Evolutionary conservation across 2,888 invertebrate genomes (phyloP).

Genomic region (Ashinkailepas kermadecensis): DNA sequence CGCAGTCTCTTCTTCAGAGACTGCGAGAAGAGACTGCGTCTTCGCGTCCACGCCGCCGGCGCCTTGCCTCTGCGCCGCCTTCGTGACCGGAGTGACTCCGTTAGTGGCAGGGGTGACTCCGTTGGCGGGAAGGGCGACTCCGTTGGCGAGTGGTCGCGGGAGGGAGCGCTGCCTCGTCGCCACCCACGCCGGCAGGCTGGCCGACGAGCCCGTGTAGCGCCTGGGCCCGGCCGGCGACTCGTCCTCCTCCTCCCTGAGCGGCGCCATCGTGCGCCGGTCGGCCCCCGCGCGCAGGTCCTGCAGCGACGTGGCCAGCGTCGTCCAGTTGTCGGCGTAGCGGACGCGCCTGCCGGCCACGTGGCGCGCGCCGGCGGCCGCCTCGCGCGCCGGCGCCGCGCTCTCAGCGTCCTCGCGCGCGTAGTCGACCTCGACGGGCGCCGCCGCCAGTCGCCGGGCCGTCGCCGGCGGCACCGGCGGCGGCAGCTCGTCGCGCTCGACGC

Average conservation of each 20-base stretch:
- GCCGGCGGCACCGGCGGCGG: not conserved
- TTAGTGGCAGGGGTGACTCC: too few relatives aligned
- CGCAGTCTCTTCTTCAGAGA: too few relatives aligned
- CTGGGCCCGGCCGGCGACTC: not conserved
- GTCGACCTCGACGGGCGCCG: not conserved
- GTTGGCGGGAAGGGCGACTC: too few relatives aligned
- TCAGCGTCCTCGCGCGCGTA: not conserved
- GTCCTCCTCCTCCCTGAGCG: not conserved
- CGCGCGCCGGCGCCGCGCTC: not conserved
- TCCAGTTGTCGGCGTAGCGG: not conserved
- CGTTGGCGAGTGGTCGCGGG: too few relatives aligned
- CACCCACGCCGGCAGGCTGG: not conserved
- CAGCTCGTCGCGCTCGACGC: not conserved
- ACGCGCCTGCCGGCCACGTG: not conserved
- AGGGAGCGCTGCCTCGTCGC: too few relatives aligned
- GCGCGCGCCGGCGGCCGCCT: not conserved
- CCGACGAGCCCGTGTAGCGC: not conserved
- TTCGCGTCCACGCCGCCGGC: too few relatives aligned
- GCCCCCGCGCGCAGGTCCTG: not conserved
- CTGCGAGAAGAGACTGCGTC: too few relatives aligned
- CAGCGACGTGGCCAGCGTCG: not conserved
- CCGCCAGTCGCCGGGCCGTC: too few relatives aligned
- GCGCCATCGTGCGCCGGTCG: not conserved
- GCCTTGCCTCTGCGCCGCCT: too few relatives aligned
- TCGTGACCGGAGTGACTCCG: too few relatives aligned